Evolutionary conservation across 2,113 vertebrate species (phyloP), one percentile per base, ranked within the genome.

Genomic region (Leptodactylus fuscus): DNA sequence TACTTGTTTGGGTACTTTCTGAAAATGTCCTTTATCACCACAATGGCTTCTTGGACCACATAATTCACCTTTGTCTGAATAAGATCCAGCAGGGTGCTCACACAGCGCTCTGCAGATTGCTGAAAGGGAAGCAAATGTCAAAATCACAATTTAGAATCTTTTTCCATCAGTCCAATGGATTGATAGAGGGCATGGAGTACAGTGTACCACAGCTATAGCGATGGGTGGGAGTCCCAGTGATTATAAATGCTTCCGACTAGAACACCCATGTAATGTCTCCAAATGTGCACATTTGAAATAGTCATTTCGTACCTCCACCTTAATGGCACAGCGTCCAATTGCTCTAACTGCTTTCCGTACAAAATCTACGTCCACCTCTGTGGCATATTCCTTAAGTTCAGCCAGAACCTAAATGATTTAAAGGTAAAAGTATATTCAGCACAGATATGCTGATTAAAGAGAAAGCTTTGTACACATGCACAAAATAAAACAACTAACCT

Each of bases 1-100:
- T 92, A 99, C 98, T 99, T 99, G 94, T 99, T 99, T 73, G 98
- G 98, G 92, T 99, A 99, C 89, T 99, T 99, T 91, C 98, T 96
- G 91, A 99, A 99, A 90, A 99, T 99, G 92, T 99, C 98, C 89
- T 94, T 99, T 91, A 99, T 99, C 88, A 99, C 98, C 0, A 99
- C 97, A 0, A 99, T 98, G 89, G 98, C 98, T 89, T 99, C 98
- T 92, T 99, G 97, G 77, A 99, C 97, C 90, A 99, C 97, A 0
- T 99, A 98, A 93, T 98, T 99, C 89, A 99, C 97, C 88, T 99
- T 99, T 90, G 97, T 99, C 91, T 98, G 97, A 90, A 99, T 99
- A 88, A 99, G 97, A 90, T 98, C 97, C 0, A 99, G 95, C 87
- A 98, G 91, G 0, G 97, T 99, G 93, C 97, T 98, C 82, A 98